A percentile compares a stretch with the other conserved stretches of the same genome.
Evolutionary conservation across 2,888 invertebrate genomes (phyloP).

Genomic region (Monoplex corrugatus): DNA sequence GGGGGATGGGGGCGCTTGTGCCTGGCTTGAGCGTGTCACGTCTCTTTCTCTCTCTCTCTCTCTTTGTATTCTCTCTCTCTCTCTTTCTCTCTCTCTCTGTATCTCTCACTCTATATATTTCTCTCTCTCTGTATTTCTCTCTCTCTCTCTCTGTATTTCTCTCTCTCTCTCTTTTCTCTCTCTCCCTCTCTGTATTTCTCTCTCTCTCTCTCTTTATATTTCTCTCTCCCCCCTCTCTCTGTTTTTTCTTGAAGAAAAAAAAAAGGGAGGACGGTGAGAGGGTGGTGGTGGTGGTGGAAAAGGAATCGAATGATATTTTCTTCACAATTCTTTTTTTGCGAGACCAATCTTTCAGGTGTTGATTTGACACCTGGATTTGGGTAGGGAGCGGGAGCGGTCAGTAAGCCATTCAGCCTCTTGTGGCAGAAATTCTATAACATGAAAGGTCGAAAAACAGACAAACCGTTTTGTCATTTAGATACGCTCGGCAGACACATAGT

Average conservation of each 20-base stretch:
- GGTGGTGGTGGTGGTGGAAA: too few species aligned
- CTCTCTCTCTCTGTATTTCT: neutral
- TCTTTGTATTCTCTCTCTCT: neutral
- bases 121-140: too few species aligned
- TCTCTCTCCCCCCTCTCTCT: too few species aligned
- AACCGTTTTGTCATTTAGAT: too few species aligned
- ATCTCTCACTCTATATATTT: too few species aligned
- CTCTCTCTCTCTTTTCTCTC: neutral
- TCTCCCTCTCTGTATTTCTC: neutral
- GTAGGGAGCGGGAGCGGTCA: neutral
- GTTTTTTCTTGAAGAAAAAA: too few species aligned
- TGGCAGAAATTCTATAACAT: neutral
- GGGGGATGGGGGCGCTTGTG: too few species aligned
- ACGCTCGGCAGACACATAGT: neutral
- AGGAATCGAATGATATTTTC: neutral
- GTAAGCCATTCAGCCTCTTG: too few species aligned
- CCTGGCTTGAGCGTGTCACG: neutral
- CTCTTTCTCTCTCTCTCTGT: neutral
- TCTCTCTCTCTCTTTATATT: neutral
- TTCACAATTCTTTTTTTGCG: neutral
- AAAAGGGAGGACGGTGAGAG: too few species aligned
- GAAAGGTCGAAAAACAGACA: neutral
- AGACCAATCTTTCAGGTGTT: neutral
- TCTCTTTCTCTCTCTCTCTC: neutral
- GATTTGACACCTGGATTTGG: conserved; percentile 14